phyloP scores from a whole-genome alignment of 1,140 invertebrate genomes.

The Temnothorax curvispinosus region DNA sequence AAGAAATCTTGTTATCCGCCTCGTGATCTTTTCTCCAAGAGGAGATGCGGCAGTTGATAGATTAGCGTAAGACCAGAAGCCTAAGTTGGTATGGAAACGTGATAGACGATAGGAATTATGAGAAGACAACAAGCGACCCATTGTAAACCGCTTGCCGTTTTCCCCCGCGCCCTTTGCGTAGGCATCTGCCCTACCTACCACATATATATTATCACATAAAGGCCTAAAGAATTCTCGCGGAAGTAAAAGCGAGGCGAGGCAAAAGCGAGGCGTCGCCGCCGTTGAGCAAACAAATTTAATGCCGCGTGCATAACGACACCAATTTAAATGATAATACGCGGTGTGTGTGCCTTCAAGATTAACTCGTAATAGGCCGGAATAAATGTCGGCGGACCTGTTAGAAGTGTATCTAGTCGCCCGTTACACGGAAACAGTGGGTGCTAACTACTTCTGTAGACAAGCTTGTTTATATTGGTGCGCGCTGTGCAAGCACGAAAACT shows the following conservation, averaged over 20 bases:
- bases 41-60: conserved; percentile 31
- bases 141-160: conserved; percentile 36
- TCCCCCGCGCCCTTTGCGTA: background rate
- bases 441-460: conserved; percentile 75
- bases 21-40: conserved; percentile 24
- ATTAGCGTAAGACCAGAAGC: conserved; percentile 47
- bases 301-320: conserved; percentile 75
- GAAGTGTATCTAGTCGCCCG: conserved; percentile 68
- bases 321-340: conserved; percentile 81
- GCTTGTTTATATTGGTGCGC: conserved; percentile 72
- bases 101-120: conserved; percentile 53
- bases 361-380: conserved; percentile 75
- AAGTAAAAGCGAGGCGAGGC: conserved; percentile 45
- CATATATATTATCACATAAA: conserved; percentile 40
- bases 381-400: conserved; percentile 75
- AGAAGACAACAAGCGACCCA: conserved; percentile 45
- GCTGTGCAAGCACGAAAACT: conserved; percentile 11
- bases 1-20: conserved; percentile 50
- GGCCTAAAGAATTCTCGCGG: conserved; percentile 52
- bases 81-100: conserved; percentile 33
- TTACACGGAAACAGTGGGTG: conserved; percentile 72
- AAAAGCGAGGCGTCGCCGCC: conserved; percentile 27
- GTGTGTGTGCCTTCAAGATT: conserved; percentile 74
- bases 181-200: conserved; percentile 35
- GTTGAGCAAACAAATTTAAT: conserved; percentile 79